These are phyloP conservation scores for Laupala kohalensis DNA, from an alignment of 1,140 invertebrate genomes.

Conservation along the genomic window DNA sequence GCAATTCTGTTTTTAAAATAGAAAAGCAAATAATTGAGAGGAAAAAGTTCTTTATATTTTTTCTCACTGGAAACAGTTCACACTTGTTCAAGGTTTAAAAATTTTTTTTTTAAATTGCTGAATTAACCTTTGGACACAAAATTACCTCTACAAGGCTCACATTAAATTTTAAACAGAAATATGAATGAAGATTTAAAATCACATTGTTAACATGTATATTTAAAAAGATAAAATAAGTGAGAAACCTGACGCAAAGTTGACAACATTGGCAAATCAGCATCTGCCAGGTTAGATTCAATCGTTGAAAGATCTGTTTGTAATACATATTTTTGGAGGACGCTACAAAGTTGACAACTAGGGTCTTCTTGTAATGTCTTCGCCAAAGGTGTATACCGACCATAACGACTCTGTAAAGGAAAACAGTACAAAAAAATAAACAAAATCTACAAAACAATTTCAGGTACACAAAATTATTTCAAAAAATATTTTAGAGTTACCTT, in stretches of 20 bases:
- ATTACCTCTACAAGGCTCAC: neutral
- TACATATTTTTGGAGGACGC: constrained; percentile 75
- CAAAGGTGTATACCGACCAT: constrained; percentile 73
- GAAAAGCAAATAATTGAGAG: too few species aligned
- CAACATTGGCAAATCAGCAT: constrained; percentile 65
- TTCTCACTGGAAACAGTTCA: too few species aligned
- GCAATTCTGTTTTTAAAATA: too few species aligned
- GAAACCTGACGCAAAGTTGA: constrained; percentile 71
- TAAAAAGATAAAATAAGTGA: neutral
- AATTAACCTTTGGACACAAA: too few species aligned
- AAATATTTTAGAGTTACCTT: constrained; percentile 42
- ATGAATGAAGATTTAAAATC: too few species aligned
- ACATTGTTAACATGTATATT: too few species aligned
- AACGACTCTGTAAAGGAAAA: constrained; percentile 58
- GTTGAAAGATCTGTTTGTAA: constrained; percentile 54
- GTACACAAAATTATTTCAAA: neutral
- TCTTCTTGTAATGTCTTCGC: constrained; percentile 88
- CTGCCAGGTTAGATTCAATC: constrained; percentile 73
- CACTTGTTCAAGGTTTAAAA: too few species aligned
- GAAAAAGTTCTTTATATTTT: too few species aligned
- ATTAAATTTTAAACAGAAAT: too few species aligned
- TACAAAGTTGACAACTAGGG: constrained; percentile 86
- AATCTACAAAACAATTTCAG: neutral
- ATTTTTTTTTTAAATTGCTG: too few species aligned
- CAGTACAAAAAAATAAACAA: neutral